Conservation (phyloP, 2,113 vertebrate genomes). For the Pedetes capensis region DNA sequence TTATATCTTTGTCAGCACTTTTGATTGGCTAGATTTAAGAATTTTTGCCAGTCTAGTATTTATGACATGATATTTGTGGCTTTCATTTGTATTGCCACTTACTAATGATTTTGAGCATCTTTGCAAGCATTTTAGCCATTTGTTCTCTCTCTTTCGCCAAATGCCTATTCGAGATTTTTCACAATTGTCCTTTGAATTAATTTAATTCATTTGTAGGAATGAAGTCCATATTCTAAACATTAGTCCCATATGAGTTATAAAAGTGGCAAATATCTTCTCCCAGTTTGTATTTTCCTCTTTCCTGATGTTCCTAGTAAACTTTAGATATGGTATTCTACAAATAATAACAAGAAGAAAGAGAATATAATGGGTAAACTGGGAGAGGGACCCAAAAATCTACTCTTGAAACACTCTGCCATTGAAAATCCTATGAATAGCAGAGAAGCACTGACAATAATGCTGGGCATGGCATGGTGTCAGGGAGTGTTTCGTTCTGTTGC, state of each 20-base stretch:
- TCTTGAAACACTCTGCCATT: no score
- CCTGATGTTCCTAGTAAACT: background rate
- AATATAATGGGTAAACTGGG: no score
- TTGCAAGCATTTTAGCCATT: background rate
- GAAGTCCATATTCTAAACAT: background rate
- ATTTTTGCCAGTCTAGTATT: background rate
- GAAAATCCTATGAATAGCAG: no score
- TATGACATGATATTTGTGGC: background rate
- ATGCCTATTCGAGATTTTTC: background rate
- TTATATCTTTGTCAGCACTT: background rate
- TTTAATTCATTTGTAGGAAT: background rate
- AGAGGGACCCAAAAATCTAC: no score
- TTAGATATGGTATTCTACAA: background rate
- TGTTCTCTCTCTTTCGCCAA: background rate
- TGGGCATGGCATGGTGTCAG: no score
- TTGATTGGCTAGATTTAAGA: background rate
- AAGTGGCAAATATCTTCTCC: background rate
- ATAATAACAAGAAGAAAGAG: no score
- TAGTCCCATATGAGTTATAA: background rate
- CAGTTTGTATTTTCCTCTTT: background rate
- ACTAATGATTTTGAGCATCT: background rate
- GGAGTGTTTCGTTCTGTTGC: no score
- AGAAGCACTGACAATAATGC: no score
- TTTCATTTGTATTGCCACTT: background rate
- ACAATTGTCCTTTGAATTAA: background rate